Conservation (phyloP, 2,113 vertebrate genomes). For the Lycaon pictus region DNA sequence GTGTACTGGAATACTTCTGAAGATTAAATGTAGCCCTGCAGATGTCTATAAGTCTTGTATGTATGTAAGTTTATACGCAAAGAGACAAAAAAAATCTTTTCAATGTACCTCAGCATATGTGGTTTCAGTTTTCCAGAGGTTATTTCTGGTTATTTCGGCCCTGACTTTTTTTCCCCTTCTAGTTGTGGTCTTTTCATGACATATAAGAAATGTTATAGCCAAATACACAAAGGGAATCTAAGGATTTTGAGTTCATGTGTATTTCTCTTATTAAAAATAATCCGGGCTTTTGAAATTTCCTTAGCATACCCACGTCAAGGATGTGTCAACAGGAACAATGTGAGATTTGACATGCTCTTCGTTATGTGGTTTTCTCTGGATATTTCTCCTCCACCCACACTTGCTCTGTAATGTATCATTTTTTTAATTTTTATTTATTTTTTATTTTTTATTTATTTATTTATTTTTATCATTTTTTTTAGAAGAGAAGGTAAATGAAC, state of each 20-base stretch:
- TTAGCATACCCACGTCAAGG: not conserved
- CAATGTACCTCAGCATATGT: not conserved
- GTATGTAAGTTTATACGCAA: not conserved
- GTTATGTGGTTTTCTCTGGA: not conserved
- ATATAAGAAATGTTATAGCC: not conserved
- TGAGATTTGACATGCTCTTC: not conserved
- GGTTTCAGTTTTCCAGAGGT: constrained; percentile 4
- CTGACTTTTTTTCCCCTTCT: not conserved
- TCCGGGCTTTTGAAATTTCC: not conserved
- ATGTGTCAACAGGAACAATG: not conserved
- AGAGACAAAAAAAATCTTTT: not conserved
- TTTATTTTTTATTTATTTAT: too few species aligned
- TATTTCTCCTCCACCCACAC: not conserved
- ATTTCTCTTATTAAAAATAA: constrained; percentile 10
- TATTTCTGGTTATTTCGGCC: not conserved
- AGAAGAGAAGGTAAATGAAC: not conserved
- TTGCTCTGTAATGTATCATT: not conserved
- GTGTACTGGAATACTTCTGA: not conserved
- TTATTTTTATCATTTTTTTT: not conserved
- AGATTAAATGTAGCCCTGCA: not conserved
- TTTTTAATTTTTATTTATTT: not conserved
- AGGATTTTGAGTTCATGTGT: not conserved
- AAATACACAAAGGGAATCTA: not conserved
- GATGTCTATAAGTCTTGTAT: too few species aligned
- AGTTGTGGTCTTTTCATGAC: not conserved